Percentiles rank a stretch among this genome's conserved stretches.
phyloP scores from a whole-genome alignment of 2,113 vertebrate species.

The Erythrolamprus reginae region DNA sequence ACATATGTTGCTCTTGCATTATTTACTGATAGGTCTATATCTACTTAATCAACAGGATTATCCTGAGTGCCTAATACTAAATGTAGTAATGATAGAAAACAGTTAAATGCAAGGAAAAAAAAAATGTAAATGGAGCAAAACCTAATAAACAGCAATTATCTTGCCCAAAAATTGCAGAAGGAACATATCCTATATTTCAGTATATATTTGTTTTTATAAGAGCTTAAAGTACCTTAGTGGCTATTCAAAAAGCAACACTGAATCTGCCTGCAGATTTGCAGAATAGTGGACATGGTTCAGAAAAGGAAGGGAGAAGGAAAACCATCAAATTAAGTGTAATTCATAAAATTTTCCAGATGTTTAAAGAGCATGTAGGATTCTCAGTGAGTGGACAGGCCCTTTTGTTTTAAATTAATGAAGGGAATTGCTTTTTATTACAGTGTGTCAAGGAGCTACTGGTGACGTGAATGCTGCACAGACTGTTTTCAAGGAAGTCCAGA shows the following conservation, averaged over 20 bases:
- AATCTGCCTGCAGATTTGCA: not conserved
- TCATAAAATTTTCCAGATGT: not conserved
- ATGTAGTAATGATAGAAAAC: not conserved
- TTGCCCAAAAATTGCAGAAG: not conserved
- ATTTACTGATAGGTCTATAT: not conserved
- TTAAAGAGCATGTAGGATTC: not conserved
- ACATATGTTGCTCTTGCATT: not conserved
- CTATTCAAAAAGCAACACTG: not conserved
- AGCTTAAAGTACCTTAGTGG: not conserved
- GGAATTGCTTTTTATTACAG: conserved; percentile 63
- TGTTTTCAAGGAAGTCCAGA: conserved; percentile 94
- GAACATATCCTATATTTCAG: not conserved
- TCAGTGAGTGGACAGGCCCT: not conserved
- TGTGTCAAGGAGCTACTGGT: conserved; percentile 92
- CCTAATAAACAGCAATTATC: not conserved
- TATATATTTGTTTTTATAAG: not conserved
- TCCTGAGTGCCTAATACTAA: not conserved
- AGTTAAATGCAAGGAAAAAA: not conserved
- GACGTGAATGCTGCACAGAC: conserved; percentile 82
- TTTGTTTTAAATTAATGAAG: not conserved
- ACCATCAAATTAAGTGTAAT: not conserved
- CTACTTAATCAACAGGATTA: not conserved
- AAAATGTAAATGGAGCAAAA: not conserved
- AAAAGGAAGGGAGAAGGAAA: not conserved
- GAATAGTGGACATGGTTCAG: not conserved